These are phyloP conservation scores for Nestor notabilis DNA, from an alignment of 2,113 vertebrate species.

Conservation along the genomic window DNA sequence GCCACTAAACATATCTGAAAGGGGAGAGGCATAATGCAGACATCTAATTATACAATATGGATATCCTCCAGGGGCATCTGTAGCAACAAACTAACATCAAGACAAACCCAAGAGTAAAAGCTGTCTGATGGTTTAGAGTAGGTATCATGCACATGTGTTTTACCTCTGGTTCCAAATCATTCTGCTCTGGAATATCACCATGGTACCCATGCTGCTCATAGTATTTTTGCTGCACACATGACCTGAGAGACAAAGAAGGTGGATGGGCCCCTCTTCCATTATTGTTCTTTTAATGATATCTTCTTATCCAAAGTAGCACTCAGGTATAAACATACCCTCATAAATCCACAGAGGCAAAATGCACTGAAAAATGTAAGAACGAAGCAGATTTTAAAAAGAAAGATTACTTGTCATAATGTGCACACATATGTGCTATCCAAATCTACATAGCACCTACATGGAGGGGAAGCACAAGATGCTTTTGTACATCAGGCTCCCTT, in stretches of 20 bases:
- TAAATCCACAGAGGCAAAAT: not conserved
- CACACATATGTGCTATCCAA: not conserved
- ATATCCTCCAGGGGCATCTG: not conserved
- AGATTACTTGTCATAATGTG: not conserved
- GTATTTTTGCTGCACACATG: not conserved
- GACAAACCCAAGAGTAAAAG: not conserved
- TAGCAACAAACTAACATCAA: not conserved
- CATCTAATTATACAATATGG: not conserved
- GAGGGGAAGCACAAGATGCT: not conserved
- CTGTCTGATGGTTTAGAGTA: not conserved
- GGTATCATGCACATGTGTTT: not conserved
- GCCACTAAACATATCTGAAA: not conserved
- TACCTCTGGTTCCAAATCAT: not conserved
- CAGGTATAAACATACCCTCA: not conserved
- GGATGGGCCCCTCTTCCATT: not conserved
- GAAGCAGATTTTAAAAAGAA: not conserved
- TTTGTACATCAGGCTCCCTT: not conserved
- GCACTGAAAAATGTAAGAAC: not conserved
- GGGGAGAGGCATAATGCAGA: not conserved
- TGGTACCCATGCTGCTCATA: fast-evolving
- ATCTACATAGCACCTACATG: not conserved
- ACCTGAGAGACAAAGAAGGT: not conserved
- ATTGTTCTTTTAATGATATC: not conserved
- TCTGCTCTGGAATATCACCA: not conserved
- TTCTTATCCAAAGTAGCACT: not conserved